Conservation (phyloP, 2,113 vertebrate genomes). For the Neofelis nebulosa region DNA sequence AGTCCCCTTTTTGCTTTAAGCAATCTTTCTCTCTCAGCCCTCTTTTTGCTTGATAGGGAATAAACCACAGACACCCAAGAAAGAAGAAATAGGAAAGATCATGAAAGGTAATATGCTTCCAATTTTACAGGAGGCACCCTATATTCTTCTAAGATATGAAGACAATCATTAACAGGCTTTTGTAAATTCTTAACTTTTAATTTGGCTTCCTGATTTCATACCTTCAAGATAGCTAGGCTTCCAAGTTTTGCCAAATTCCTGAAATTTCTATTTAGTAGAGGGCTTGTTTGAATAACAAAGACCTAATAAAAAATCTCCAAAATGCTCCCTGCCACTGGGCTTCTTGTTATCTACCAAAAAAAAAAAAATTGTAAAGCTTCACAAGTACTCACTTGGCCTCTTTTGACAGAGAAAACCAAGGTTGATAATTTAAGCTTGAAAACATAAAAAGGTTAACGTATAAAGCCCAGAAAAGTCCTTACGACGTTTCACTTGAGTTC, state of each 20-base stretch:
- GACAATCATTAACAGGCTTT: background rate
- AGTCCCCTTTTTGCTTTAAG: background rate
- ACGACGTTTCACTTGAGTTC: slow-evolving; percentile 30
- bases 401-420: slow-evolving; percentile 40
- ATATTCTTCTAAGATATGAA: background rate
- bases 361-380: background rate
- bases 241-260: background rate
- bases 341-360: background rate
- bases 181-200: background rate
- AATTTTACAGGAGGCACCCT: background rate
- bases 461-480: slow-evolving; percentile 23
- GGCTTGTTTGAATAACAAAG: background rate
- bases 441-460: slow-evolving; percentile 43
- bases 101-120: background rate
- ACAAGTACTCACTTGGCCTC: background rate
- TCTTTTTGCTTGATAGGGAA: background rate
- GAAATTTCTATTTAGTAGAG: background rate
- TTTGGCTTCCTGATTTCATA: background rate
- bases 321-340: background rate
- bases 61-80: background rate
- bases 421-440: slow-evolving; percentile 54
- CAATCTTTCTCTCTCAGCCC: background rate
- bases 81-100: background rate
- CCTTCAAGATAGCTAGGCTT: background rate
- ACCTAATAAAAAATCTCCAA: background rate